Evolutionary conservation across 2,113 vertebrate species (phyloP).

Genomic region (Bostrychus sinensis): DNA sequence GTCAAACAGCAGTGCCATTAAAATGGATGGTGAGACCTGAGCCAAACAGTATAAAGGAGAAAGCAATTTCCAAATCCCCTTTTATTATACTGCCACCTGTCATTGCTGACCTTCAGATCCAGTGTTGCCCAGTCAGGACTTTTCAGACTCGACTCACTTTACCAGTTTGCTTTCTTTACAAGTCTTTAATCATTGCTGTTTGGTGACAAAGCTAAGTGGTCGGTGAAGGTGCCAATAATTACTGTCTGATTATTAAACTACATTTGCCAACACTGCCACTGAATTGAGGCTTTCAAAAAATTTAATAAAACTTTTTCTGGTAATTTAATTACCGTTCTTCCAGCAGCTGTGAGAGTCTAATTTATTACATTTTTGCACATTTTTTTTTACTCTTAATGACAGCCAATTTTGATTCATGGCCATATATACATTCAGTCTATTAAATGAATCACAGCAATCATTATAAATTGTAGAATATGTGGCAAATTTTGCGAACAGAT

Average conservation of each 20-base stretch:
- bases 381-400: background rate
- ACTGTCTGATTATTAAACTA: conserved; percentile 25
- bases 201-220: conserved; percentile 11
- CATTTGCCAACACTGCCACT: conserved; percentile 17
- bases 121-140: conserved; percentile 16
- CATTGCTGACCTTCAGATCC: conserved; percentile 55
- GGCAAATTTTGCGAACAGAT: background rate
- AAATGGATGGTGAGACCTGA: conserved; percentile 45
- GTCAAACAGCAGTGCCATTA: conserved; percentile 46
- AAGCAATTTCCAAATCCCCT: conserved; percentile 57
- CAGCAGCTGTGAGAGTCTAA: too few relatives aligned
- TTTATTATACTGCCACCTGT: conserved; percentile 57
- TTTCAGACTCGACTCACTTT: conserved; percentile 10
- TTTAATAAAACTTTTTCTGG: background rate
- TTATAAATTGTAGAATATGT: background rate
- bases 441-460: background rate
- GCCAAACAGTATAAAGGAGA: conserved; percentile 51
- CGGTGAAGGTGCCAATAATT: conserved; percentile 38
- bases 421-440: background rate
- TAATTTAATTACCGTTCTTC: background rate
- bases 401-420: background rate
- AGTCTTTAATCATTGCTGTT: conserved; percentile 23
- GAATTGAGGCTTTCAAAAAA: conserved; percentile 12
- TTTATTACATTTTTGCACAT: background rate
- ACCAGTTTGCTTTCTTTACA: conserved; percentile 11